Conservation (phyloP, 2,888 invertebrate genomes). For the Epistrophella euchroma region DNA sequence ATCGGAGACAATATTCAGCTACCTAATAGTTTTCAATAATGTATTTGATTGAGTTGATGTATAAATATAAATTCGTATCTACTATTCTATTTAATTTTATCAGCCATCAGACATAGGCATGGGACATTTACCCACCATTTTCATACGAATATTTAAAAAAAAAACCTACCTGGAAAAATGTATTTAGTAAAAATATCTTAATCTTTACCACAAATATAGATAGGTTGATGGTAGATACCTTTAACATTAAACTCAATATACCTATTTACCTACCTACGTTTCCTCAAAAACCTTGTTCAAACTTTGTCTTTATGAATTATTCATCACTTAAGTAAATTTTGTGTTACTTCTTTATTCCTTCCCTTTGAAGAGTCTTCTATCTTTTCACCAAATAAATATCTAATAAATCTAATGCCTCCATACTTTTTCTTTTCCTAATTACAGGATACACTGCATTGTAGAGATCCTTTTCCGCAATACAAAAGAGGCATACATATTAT, state of each 20-base stretch:
- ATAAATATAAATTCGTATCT: too few species aligned
- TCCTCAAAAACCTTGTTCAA: conserved; percentile 29
- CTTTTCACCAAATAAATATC: conserved; percentile 34
- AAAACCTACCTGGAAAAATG: too few species aligned
- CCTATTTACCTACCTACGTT: too few species aligned
- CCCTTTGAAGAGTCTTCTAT: conserved; percentile 2
- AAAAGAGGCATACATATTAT: conserved; percentile 57
- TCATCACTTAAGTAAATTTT: conserved; percentile 39
- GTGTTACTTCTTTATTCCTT: neutral
- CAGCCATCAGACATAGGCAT: too few species aligned
- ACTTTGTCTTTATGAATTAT: conserved; percentile 62
- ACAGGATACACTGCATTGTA: conserved; percentile 65
- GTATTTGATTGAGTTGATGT: too few species aligned
- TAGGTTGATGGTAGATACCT: too few species aligned
- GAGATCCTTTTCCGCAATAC: conserved; percentile 64
- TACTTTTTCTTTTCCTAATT: conserved; percentile 58
- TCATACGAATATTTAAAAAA: too few species aligned
- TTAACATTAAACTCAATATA: conserved; percentile 9
- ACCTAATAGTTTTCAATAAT: too few species aligned
- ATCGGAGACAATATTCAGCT: too few species aligned
- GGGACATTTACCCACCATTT: too few species aligned
- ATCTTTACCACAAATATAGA: neutral
- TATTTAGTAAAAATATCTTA: neutral
- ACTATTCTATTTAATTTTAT: too few species aligned
- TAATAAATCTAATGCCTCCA: conserved; percentile 64